Percentiles rank a stretch among this genome's conserved stretches.
These are phyloP conservation scores for Uropsilus gracilis DNA, from an alignment of 2,113 vertebrate species.

Conservation along the genomic window DNA sequence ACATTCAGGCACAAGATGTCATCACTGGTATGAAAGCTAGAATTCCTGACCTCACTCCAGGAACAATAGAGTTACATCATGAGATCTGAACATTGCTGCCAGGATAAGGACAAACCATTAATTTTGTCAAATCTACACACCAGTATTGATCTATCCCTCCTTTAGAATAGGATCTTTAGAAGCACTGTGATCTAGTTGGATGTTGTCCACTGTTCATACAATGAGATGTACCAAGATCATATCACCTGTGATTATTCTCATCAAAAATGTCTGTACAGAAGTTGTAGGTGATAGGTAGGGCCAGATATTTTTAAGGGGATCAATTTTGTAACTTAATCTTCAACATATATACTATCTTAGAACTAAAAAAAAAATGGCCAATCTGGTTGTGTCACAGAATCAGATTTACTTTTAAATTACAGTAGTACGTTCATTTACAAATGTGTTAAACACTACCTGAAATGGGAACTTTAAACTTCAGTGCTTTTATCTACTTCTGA, in stretches of 20 bases:
- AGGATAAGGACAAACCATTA: neutral
- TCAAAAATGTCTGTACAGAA: neutral
- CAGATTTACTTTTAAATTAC: neutral
- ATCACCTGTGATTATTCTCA: neutral
- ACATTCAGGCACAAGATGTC: neutral
- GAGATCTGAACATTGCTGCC: neutral
- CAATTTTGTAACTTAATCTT: neutral
- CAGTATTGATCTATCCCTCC: neutral
- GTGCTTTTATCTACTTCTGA: neutral
- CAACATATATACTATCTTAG: neutral
- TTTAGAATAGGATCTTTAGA: neutral
- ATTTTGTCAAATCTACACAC: conserved; percentile 34
- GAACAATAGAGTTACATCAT: neutral
- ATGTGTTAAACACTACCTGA: neutral
- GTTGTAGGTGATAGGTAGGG: neutral
- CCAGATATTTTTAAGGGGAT: neutral
- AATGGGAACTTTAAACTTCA: neutral
- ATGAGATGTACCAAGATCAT: neutral
- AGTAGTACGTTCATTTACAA: neutral
- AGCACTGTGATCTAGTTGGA: neutral
- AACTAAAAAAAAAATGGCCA: neutral
- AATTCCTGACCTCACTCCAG: neutral
- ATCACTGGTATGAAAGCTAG: neutral
- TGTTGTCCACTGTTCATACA: neutral
- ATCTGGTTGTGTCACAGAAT: neutral